Conservation (phyloP, 2,888 invertebrate species). For the Eledona agricola region DNA sequence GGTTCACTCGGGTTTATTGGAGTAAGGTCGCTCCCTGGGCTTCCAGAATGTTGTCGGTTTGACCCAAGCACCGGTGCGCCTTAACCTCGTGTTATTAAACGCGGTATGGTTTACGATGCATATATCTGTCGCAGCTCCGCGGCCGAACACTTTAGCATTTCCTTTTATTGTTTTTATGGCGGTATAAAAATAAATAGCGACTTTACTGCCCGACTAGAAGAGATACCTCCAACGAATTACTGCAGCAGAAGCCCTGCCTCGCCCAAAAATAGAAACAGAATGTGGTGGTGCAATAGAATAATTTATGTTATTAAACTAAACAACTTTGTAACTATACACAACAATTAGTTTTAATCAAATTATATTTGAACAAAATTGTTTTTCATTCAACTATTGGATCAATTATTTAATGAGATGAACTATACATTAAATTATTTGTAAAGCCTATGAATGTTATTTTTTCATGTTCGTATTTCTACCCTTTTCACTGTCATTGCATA, state of each 20-base stretch:
- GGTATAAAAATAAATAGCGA: slow-evolving; percentile 32
- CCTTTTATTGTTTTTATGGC: slow-evolving; percentile 32
- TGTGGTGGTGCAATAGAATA: no score
- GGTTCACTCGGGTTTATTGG: slow-evolving; percentile 10
- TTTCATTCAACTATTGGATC: no score
- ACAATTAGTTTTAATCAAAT: no score
- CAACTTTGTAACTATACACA: no score
- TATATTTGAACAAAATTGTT: no score
- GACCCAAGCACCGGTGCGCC: slow-evolving; percentile 22
- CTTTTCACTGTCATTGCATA: no score
- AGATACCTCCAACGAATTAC: slow-evolving; percentile 29
- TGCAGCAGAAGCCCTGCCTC: no score
- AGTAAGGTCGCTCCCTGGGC: slow-evolving; percentile 10
- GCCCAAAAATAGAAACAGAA: slow-evolving; percentile 20
- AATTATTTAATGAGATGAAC: no score
- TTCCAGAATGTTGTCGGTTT: slow-evolving; percentile 9
- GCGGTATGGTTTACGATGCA: slow-evolving; percentile 29
- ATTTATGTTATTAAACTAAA: no score
- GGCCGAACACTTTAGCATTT: slow-evolving; percentile 27
- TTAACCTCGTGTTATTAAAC: slow-evolving; percentile 29
- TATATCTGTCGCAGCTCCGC: slow-evolving; percentile 25
- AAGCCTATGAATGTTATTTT: no score
- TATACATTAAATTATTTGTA: no score
- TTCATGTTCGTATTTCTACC: no score
- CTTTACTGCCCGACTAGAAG: slow-evolving; percentile 23